Evolutionary conservation across 2,113 vertebrate species (phyloP).

Genomic region (Hemicordylus capensis): DNA sequence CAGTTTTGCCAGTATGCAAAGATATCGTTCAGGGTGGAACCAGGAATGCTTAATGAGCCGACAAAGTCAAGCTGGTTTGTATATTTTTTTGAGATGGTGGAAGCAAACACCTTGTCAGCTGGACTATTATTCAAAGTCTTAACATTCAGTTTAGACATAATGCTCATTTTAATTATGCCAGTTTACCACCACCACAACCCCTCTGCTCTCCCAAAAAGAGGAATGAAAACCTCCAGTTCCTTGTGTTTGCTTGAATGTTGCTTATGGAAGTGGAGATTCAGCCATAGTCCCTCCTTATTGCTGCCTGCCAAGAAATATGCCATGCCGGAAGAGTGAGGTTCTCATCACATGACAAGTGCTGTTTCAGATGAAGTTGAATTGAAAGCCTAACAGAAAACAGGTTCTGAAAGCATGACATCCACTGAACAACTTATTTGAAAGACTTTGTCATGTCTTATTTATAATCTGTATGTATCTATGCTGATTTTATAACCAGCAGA

Average conservation of each 20-base stretch:
- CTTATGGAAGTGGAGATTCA: constrained; percentile 61
- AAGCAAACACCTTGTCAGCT: constrained; percentile 38
- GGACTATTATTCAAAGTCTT: constrained; percentile 48
- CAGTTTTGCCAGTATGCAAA: not conserved
- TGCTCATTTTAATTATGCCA: constrained; percentile 76
- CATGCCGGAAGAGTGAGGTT: constrained; percentile 40
- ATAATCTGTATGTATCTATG: not conserved
- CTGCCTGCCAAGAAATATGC: constrained; percentile 62
- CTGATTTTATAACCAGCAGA: not conserved
- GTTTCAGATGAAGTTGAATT: not conserved
- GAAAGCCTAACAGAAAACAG: not conserved
- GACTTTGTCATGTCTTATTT: no score
- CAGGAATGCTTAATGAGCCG: not conserved
- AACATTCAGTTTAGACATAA: constrained; percentile 66
- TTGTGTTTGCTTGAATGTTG: constrained; percentile 66
- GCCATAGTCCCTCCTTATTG: constrained; percentile 54
- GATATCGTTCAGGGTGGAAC: not conserved
- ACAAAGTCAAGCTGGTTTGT: constrained; percentile 12
- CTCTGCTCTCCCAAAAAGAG: constrained; percentile 47
- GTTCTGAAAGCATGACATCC: not conserved
- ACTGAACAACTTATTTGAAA: not conserved
- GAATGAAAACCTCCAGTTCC: constrained; percentile 61
- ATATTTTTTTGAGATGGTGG: not conserved
- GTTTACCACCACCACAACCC: constrained; percentile 9
- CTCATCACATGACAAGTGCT: not conserved